Evolutionary conservation across 1,140 invertebrate genomes (phyloP).

Genomic region (Apocrypta bakeri): DNA sequence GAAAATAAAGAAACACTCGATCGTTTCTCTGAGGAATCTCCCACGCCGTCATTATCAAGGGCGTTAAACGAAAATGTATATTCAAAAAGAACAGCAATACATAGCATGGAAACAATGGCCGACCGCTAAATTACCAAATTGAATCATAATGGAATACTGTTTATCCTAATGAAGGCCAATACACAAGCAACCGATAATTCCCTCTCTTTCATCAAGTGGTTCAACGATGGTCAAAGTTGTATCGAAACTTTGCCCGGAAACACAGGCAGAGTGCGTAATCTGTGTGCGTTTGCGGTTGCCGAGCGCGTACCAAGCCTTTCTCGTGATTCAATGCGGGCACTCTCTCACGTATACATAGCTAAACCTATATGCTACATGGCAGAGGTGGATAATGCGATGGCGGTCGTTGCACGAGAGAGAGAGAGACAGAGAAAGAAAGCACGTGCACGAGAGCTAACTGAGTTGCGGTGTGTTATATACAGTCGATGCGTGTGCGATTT

Average conservation of each 20-base stretch:
- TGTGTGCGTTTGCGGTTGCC: not conserved
- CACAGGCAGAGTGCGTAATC: not conserved
- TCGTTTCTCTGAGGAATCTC: not conserved
- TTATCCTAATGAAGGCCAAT: conserved; percentile 18
- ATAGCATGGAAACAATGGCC: not conserved
- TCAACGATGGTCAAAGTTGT: not conserved
- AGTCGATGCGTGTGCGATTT: not conserved
- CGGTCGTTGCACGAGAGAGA: not conserved
- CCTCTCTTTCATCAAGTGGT: not conserved
- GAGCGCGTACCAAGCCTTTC: not conserved
- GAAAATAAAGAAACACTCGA: not conserved
- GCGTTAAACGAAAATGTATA: not conserved
- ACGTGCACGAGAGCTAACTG: too few relatives aligned
- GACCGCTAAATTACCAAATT: not conserved
- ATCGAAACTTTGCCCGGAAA: not conserved
- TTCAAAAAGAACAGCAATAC: not conserved
- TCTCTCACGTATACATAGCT: too few relatives aligned
- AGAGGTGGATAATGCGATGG: not conserved
- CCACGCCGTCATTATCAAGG: conserved; percentile 14
- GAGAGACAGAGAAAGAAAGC: not conserved
- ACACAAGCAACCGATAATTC: not conserved
- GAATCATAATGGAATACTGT: not conserved
- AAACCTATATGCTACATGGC: not conserved
- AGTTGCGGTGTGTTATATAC: not conserved
- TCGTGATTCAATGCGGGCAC: not conserved